A percentile compares a stretch with the other conserved stretches of the same genome.
These are phyloP conservation scores for Ctena decussata DNA, from an alignment of 2,888 invertebrate genomes.

Conservation along the genomic window DNA sequence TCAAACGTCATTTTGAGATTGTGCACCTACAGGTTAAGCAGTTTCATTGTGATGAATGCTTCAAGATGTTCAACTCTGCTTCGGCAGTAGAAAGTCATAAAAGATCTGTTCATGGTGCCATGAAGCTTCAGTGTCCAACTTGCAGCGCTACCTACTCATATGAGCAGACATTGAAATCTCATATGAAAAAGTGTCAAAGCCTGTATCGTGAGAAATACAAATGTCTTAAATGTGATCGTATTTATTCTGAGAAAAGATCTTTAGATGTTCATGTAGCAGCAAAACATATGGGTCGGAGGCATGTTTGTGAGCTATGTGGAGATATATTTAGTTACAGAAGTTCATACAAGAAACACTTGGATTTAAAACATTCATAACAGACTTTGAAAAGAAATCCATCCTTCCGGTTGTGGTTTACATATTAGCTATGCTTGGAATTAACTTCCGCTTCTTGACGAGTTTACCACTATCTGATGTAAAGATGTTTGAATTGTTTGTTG, in stretches of 20 bases:
- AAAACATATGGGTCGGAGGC: not conserved
- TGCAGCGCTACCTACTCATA: not conserved
- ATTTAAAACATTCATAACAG: not conserved
- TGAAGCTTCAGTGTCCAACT: not conserved
- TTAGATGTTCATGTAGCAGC: not conserved
- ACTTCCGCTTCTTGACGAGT: too few relatives aligned
- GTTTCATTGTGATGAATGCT: not conserved
- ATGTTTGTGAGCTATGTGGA: not conserved
- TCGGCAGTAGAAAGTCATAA: not conserved
- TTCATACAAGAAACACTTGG: not conserved
- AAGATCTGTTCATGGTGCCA: not conserved
- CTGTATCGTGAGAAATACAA: not conserved
- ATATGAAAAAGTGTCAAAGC: not conserved
- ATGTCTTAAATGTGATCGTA: not conserved
- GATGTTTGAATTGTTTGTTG: too few relatives aligned
- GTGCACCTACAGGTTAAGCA: not conserved
- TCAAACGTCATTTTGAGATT: not conserved
- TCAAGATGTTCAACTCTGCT: not conserved
- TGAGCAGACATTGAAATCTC: not conserved
- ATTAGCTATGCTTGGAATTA: too few relatives aligned
- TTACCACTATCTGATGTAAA: too few relatives aligned
- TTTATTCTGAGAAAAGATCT: not conserved
- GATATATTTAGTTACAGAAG: not conserved
- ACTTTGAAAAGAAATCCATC: too few relatives aligned
- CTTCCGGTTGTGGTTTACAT: too few relatives aligned